Base-by-base conservation (phyloP, 2,797 vertebrate species). In the Petrocephalus sullivani region DNA sequence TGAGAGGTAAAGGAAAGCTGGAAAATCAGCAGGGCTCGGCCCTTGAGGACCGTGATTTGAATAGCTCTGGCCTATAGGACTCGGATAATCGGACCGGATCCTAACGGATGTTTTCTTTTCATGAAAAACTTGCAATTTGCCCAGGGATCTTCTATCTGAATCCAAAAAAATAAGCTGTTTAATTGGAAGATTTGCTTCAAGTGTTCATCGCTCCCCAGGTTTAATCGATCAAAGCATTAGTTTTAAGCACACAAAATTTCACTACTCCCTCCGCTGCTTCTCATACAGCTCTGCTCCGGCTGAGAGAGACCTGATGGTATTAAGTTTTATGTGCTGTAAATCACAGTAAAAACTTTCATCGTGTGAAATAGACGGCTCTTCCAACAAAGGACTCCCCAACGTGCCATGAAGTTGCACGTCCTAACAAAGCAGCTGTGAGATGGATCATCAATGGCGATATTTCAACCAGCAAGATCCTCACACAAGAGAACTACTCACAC, bases 161-260 rank as follows among this genome's bases (percentile, higher is more conserved):
- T 54, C 19, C 46, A 53, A 53, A 28, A 46, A 54, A 23, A 84
- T 54, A 83, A 83, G 21, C 21, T 10, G 21, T 23, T 46, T 81
- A 49, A 81, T 81, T 81, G 37, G 41, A 49, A 81, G 71, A 78
- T 78, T 78, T 41, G 71, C 16, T 78, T 78, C 71, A 78, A 78
- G 71, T 78, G 41, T 49, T 78, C 71, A 78, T n/a, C 19, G 16
- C 41, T 78, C 37, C 71, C 46, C 71, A 8, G 71, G 14, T 78
- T 46, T 41, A 9, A n/a, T 78, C 41, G 16, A 49, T 78, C 33
- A 78, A 78, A 81, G 75, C 75, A 49, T 81, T 21, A 9, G 19
- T n/a, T 21, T 81, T 81, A 81, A 81, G 41, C 75, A 3, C 37
- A 19, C 75, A 9, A 49, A 49, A 81, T 81, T 9, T 81, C 81